Evolutionary conservation across 1,140 invertebrate genomes (phyloP), one percentile per base, ranked within the genome.

Genomic region (Papilio glaucus): DNA sequence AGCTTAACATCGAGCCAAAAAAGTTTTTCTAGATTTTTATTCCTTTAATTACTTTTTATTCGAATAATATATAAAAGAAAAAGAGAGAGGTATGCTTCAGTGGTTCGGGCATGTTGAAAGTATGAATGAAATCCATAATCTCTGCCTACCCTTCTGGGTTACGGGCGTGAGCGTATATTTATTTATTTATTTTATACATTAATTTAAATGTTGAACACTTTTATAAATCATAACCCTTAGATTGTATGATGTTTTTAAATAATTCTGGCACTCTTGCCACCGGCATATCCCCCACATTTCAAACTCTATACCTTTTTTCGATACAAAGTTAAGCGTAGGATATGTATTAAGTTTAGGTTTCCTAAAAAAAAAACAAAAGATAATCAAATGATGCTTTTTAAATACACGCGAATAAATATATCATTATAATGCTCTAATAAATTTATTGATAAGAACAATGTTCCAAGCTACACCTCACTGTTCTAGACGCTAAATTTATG

Each of bases 381-480:
- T 53, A 53, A 53, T 53, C 49, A 12, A 53, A 53, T 21, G 21
- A 53, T 18, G 49, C 21, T 53, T 53, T 53, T 26, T 53, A 53
- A 53, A 41, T n/a, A 53, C 10, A 45, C 49, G 24, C 49, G 49
- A 57, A 57, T 53, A 53, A 53, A 53, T 53, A 53, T 53, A 26
- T 57, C 49, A 57, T 57, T 57, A 57, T 57, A 57, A 57, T 57
- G 49, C 21, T 3, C 18, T 57, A 57, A 57, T 57, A 57, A 57
- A 57, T 57, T 21, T 24, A 26, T 57, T 26, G 49, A 57, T 57
- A 57, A 57, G 49, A 21, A 57, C 21, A 57, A 18, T 57, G 49
- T 57, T 57, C 21, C 49, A 57, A 57, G 49, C 21, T 57, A 57
- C 49, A 26, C 49, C 21, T 57, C 21, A 57, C 49, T 57, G 49